Evolutionary conservation across 2,113 vertebrate genomes (phyloP).

Genomic region (Brienomyrus brachyistius): DNA sequence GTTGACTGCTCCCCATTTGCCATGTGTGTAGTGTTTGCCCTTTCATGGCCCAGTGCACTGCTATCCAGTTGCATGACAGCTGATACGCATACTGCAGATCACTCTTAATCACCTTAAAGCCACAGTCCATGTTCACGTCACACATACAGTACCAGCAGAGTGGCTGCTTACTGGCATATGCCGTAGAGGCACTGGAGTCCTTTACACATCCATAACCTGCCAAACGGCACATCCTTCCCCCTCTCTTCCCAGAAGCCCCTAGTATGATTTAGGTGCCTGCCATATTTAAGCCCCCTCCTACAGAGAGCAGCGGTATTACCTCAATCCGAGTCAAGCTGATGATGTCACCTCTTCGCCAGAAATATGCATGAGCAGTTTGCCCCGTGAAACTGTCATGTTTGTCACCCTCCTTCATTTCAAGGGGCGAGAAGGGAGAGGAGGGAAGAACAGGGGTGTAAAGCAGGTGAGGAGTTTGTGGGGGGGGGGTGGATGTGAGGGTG

Average conservation of each 20-base stretch:
- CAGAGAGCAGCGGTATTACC: constrained; percentile 46
- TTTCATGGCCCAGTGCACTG: neutral
- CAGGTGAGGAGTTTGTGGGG: neutral
- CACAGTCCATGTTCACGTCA: neutral
- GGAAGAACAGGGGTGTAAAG: neutral
- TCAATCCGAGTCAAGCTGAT: constrained; percentile 53
- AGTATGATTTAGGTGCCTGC: constrained; percentile 45
- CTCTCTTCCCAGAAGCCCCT: constrained; percentile 47
- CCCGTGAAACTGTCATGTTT: constrained; percentile 41
- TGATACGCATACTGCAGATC: neutral
- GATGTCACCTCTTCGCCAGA: constrained; percentile 52
- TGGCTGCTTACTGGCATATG: neutral
- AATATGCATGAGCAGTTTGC: constrained; percentile 47
- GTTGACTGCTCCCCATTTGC: neutral
- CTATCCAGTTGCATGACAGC: neutral
- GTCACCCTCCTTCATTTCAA: constrained; percentile 33
- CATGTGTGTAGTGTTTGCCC: neutral
- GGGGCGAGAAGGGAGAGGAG: neutral
- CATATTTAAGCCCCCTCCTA: constrained; percentile 54
- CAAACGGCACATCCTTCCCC: neutral
- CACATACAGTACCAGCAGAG: neutral
- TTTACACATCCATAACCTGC: neutral
- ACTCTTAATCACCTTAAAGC: neutral
- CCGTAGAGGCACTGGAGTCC: neutral
- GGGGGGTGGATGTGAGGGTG: neutral